Evolutionary conservation across 2,113 vertebrate species (phyloP), one percentile per base, ranked within the genome.

Genomic region (Baryphthengus martii): DNA sequence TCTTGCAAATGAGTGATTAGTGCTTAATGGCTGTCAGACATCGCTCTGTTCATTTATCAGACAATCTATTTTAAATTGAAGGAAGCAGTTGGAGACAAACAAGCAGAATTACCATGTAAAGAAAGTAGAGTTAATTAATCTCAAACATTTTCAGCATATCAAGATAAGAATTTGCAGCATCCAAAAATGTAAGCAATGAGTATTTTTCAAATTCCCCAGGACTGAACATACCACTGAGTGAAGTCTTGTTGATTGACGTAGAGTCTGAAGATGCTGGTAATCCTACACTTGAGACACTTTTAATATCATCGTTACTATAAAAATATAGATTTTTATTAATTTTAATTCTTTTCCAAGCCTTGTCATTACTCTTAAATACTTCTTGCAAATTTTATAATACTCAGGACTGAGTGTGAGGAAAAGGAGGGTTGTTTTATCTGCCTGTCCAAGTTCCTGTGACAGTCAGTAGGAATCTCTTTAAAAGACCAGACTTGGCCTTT

Each of bases 111-210:
- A 63, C 42, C 52, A 82, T 63, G 70, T 72, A 72, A 85, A 82
- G 47, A 88, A 92, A 93, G 44, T 40, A 92, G 44, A 89, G 17
- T 61, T 96, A 93, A 95, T 90, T 87, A 80, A 88, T 83, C 66
- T 93, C 58, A 90, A 93, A 83, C n/a, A 50, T 79, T 95, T 93
- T 33, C 16, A 55, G 23, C 68, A 23, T 85, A 47, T 83, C 35
- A 92, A 75, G 71, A 50, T 71, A 93, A 63, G 91, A 49, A 59
- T 85, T 75, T 88, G 33, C 39, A 88, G 58, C 59, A 87, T 7
- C 35, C 13, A 20, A 55, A 90, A 67, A 82, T 63, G 47, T 75
- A 88, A 86, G 79, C 50, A 71, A 28, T 52, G 7, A 66, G 7
- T 7, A 59, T 73, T 44, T 50, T 72, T 35, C 13, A 72, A 59